A percentile compares a stretch with the other conserved stretches of the same genome.
Conservation (phyloP, 2,888 invertebrate species). For the Sclerodermus sp. region DNA sequence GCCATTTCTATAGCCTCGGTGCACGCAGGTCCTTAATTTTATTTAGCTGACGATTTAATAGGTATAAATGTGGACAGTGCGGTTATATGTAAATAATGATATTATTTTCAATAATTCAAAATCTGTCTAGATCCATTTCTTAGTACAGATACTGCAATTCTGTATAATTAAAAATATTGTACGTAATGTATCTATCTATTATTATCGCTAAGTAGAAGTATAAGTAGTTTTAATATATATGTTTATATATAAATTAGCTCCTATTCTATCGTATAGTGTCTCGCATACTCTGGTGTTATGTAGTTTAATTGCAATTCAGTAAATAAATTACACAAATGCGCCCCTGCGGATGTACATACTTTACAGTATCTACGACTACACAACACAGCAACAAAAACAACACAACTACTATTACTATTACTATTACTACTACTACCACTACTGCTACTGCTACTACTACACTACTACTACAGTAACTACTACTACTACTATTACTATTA, state of each 20-base stretch:
- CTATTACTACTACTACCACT: no score
- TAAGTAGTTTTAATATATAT: constrained; percentile 16
- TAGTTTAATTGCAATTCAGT: constrained; percentile 5
- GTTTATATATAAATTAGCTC: constrained; percentile 16
- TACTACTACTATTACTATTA: background rate
- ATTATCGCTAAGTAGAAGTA: constrained; percentile 6
- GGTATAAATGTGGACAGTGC: constrained; percentile 21
- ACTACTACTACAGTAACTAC: background rate
- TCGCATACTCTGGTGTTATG: constrained; percentile 13
- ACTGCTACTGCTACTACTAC: no score
- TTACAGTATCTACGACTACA: no score
- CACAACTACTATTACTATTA: background rate
- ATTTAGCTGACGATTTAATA: constrained; percentile 27
- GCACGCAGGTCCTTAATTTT: constrained; percentile 22
- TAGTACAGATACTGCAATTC: constrained; percentile 14
- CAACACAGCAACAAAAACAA: background rate
- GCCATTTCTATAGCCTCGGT: constrained; percentile 3
- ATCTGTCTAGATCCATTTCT: constrained; percentile 14
- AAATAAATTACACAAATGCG: background rate
- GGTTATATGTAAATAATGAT: constrained; percentile 30
- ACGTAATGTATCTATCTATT: constrained; percentile 38
- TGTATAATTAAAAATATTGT: constrained; percentile 16
- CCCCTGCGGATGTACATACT: background rate
- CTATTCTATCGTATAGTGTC: constrained; percentile 11
- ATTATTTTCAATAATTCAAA: constrained; percentile 28